phyloP scores from a whole-genome alignment of 2,113 vertebrate species.

The Cyphomyrus discorhynchus region DNA sequence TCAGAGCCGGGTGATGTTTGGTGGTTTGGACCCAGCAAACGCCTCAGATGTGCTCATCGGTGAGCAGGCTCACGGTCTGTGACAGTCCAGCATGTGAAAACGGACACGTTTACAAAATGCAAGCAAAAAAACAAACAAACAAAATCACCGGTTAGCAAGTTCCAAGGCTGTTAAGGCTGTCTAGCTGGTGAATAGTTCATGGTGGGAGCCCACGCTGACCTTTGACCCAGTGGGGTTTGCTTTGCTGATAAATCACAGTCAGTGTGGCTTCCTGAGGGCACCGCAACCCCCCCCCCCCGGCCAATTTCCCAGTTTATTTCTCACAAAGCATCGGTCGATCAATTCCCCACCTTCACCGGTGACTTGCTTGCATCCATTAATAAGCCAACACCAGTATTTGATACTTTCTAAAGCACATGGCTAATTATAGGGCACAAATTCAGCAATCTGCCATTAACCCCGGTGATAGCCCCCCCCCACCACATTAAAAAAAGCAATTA shows the following conservation, averaged over 20 bases:
- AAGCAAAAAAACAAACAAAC: background rate
- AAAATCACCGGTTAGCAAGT: background rate
- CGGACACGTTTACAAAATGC: background rate
- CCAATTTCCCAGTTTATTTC: background rate
- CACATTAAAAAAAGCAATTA: constrained; percentile 40
- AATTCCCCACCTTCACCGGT: background rate
- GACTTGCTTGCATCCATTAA: background rate
- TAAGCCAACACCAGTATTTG: background rate
- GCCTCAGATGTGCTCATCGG: background rate
- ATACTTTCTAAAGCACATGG: constrained; percentile 21
- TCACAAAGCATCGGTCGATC: background rate
- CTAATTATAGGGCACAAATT: background rate
- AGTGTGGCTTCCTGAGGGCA: background rate
- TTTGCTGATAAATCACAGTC: background rate
- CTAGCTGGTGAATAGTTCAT: background rate
- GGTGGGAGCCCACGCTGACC: background rate
- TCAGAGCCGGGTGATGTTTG: constrained; percentile 22
- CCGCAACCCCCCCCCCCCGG: background rate
- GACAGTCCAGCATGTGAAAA: background rate
- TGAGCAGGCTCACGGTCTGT: background rate
- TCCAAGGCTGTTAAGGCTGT: background rate
- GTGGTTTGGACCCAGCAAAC: constrained; percentile 2
- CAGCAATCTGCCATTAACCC: constrained; percentile 9
- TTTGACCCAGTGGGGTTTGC: background rate
- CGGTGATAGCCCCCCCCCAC: constrained; percentile 19